Evolutionary conservation across 2,888 invertebrate genomes (phyloP), one percentile per base, ranked within the genome.

Genomic region (Yponomeuta cagnagella): DNA sequence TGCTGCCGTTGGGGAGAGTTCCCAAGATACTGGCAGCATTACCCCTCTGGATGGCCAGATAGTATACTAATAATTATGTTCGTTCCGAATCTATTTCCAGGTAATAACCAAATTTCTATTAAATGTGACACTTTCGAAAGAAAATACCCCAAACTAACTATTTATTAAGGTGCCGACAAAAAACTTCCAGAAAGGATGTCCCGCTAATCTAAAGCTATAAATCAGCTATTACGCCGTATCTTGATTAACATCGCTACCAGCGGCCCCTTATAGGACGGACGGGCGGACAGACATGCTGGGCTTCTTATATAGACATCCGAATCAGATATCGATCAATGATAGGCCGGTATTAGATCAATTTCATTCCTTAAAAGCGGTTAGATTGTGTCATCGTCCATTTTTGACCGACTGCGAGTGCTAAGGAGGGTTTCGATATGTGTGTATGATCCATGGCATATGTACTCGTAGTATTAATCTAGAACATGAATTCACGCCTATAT

Each of bases 271-370:
- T 33, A 43, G 70, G 70, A 43, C 43, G 48, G 43, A 70, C 70
- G 33, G 63, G n/a, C 65, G 63, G 48, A 33, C 64, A 64, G 64
- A 70, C 70, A 70, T 43, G 64, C 63, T 30, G 9, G 10, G 63
- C 63, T 70, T 70, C 64, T 64, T 43, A 52, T 52, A 48, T 52
- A 68, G 43, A 33, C 33, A 30, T 31, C 65, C 12, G 65, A 30
- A 65, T 30, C 30, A 31, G 23, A 64, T 33, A 23, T 30, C 30
- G 31, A 65, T 31, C 65, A 30, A 30, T 33, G 65, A 30, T 65
- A 65, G 12, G 52, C 52, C 52, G 15, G 52, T 15, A 15, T 23
- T 23, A 1, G 52, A 58, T 58, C 52, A 58, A 58, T 58, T 58
- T 58, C 52, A 58, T 58, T 58, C 52, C 52, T 58, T 58, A 58